Percentiles rank a stretch among this genome's conserved stretches.
These are phyloP conservation scores for Indri indri DNA, from an alignment of 2,113 vertebrate genomes.

Conservation along the genomic window DNA sequence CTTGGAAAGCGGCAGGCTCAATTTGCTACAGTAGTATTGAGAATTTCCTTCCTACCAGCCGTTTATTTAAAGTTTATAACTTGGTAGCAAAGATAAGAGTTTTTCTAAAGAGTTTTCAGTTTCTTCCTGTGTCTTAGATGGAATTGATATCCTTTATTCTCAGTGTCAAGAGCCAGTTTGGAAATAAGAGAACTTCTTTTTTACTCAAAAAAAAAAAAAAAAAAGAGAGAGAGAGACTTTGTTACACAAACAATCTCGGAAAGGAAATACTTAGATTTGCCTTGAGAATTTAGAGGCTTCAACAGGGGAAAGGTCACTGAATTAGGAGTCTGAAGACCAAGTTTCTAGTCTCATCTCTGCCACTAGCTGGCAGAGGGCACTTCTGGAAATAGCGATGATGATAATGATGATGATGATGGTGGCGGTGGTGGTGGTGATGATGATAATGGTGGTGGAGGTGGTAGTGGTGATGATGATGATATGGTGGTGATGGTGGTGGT, in stretches of 20 bases:
- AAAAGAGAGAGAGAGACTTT: too few species aligned
- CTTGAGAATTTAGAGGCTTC: background rate
- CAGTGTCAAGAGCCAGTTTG: background rate
- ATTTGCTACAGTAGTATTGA: background rate
- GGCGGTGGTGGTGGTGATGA: too few species aligned
- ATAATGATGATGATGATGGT: too few species aligned
- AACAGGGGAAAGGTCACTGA: background rate
- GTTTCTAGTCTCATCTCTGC: background rate
- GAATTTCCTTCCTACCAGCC: background rate
- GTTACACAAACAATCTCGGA: background rate
- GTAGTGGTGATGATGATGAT: too few species aligned
- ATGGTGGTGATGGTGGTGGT: too few species aligned
- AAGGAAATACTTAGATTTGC: background rate
- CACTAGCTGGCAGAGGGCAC: background rate
- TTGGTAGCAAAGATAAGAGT: background rate
- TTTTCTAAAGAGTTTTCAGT: background rate
- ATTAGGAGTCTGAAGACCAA: background rate
- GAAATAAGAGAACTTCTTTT: background rate
- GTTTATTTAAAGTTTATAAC: background rate
- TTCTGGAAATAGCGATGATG: background rate
- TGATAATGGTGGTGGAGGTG: too few species aligned
- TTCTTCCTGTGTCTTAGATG: background rate
- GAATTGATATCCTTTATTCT: background rate
- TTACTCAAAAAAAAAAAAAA: background rate
- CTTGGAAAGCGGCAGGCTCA: background rate